Evolutionary conservation across 2,113 vertebrate species (phyloP).

Genomic region (Pan troglodytes): NHGRI_mPanTro3-v2.1_pri NC_072398.2:73424001-73424500

Average conservation of each 20-base stretch:
- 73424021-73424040: neutral
- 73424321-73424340: neutral
- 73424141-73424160: neutral
- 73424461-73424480: neutral
- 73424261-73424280: neutral
- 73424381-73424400: neutral
- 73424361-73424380: neutral
- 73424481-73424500: neutral
- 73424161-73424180: fast-evolving
- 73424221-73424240: neutral
- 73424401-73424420: neutral
- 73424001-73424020: neutral
- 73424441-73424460: neutral
- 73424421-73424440: neutral
- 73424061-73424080: neutral
- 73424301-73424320: too few species aligned
- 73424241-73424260: neutral
- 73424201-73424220: neutral
- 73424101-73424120: neutral
- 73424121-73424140: neutral
- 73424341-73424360: fast-evolving
- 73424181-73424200: neutral
- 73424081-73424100: neutral
- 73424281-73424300: neutral
- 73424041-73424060: neutral